A percentile compares a stretch with the other conserved stretches of the same genome.
Conservation (phyloP, 2,113 vertebrate species). For the Alligator mississippiensis region DNA sequence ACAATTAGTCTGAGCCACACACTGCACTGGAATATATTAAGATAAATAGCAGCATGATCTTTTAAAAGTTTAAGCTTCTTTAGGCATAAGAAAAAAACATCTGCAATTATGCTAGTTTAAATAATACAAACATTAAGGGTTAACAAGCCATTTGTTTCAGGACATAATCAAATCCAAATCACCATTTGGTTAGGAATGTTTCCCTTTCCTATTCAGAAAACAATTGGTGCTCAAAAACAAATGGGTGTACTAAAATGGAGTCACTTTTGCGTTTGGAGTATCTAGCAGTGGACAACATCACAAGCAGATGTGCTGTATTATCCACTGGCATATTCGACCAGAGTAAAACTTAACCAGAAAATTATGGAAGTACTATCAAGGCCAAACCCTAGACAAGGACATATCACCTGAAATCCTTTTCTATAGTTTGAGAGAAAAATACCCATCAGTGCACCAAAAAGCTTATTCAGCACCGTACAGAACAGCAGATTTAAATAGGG, state of each 20-base stretch:
- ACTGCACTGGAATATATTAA: neutral
- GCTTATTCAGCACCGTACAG: neutral
- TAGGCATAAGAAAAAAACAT: neutral
- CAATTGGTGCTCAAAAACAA: neutral
- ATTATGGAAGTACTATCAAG: neutral
- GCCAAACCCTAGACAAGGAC: neutral
- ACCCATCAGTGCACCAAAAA: neutral
- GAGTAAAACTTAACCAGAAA: neutral
- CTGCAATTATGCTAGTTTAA: neutral
- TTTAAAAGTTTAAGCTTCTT: neutral
- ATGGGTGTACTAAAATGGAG: neutral
- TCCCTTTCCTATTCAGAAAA: no score
- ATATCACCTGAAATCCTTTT: neutral
- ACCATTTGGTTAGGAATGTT: neutral
- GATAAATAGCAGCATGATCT: neutral
- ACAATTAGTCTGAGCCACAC: neutral
- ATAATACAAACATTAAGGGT: neutral
- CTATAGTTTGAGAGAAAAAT: neutral
- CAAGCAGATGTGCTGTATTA: neutral
- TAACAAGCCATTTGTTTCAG: rapidly evolving
- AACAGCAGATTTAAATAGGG: neutral
- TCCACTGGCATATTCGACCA: neutral
- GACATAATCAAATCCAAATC: neutral
- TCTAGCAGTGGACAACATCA: neutral
- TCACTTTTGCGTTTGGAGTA: neutral